Conservation (phyloP, 2,113 vertebrate species). For the Arvicanthis niloticus region DNA sequence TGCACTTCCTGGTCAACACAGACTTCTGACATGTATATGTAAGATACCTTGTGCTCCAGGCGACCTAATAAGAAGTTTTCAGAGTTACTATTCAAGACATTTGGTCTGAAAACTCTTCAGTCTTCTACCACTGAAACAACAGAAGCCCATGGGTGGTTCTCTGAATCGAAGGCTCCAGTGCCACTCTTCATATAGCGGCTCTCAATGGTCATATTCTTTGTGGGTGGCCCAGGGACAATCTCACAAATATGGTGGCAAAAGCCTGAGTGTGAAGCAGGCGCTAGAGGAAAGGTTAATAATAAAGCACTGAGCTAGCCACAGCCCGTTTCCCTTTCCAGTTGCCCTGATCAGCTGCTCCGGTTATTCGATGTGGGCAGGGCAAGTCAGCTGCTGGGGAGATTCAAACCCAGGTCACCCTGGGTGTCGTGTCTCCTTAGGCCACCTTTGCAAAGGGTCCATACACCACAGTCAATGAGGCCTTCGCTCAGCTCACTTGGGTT, state of each 20-base stretch:
- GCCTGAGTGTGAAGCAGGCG: conserved; percentile 54
- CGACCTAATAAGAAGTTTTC: not conserved
- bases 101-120: not conserved
- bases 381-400: conserved; percentile 65
- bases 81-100: not conserved
- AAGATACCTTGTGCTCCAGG: not conserved
- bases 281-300: conserved; percentile 78
- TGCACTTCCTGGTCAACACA: not conserved
- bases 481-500: not conserved
- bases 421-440: conserved; percentile 69
- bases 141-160: not conserved
- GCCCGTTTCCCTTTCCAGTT: conserved; percentile 74
- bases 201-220: not conserved
- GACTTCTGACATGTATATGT: not conserved
- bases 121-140: not conserved
- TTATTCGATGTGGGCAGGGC: conserved; percentile 37
- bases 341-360: conserved; percentile 62
- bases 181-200: no score
- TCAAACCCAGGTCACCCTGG: conserved; percentile 76
- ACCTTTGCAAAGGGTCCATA: conserved; percentile 60
- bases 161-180: not conserved
- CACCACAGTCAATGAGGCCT: conserved; percentile 29
- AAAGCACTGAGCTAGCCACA: conserved; percentile 60
- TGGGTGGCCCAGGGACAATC: conserved; percentile 38
- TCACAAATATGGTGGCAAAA: conserved; percentile 42